phyloP scores from a whole-genome alignment of 2,797 vertebrate species.

The Xenopus petersii region DNA sequence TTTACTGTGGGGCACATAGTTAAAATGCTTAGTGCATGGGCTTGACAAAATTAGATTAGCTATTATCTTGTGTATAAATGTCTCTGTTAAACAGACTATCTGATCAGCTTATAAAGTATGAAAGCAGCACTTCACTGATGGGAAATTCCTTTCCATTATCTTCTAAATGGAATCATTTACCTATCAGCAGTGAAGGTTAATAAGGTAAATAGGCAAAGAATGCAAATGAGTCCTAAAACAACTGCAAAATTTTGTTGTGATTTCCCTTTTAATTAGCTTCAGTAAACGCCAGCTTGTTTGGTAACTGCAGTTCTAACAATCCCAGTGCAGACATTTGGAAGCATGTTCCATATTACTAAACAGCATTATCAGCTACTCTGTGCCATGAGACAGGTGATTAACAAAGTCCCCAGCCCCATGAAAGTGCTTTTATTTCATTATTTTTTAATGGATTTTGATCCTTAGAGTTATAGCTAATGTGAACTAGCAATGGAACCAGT shows the following conservation, averaged over 20 bases:
- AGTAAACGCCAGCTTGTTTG: constrained; percentile 38
- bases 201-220: constrained; percentile 31
- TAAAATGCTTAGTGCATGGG: too few relatives aligned
- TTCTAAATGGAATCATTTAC: constrained; percentile 17
- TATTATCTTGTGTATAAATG: background rate
- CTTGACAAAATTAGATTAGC: too few relatives aligned
- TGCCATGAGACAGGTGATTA: constrained; percentile 5
- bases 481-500: too few relatives aligned
- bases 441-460: too few relatives aligned
- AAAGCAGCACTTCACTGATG: background rate
- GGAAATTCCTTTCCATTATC: background rate
- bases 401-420: background rate
- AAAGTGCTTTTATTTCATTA: background rate
- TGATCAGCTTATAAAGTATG: background rate
- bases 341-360: constrained; percentile 25
- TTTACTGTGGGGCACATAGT: too few relatives aligned
- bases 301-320: constrained; percentile 36
- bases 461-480: too few relatives aligned
- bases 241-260: constrained; percentile 45
- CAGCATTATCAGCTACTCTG: constrained; percentile 13
- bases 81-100: background rate
- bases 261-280: constrained; percentile 45
- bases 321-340: constrained; percentile 29
- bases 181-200: constrained; percentile 44
- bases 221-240: constrained; percentile 41